Evolutionary conservation across 2,888 invertebrate genomes (phyloP).

Genomic region (Tinea trinotella): DNA sequence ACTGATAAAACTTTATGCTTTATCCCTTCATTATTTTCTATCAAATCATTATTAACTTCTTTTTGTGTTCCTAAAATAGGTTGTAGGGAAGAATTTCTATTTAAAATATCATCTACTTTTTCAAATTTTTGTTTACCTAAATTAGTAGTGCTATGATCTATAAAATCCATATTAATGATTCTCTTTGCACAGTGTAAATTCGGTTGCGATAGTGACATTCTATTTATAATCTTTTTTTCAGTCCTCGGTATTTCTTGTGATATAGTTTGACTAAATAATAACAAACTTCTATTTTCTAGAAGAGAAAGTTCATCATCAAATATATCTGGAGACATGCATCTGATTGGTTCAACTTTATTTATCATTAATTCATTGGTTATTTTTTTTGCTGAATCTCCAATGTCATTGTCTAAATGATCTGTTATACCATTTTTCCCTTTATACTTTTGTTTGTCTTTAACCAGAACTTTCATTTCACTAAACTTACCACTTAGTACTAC

Average conservation of each 20-base stretch:
- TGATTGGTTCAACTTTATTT: slow-evolving; percentile 21
- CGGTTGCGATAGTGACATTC: slow-evolving; percentile 3
- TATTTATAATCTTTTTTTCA: background rate
- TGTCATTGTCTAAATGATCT: too few relatives aligned
- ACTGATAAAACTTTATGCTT: too few relatives aligned
- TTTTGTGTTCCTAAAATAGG: too few relatives aligned
- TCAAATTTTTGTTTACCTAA: too few relatives aligned
- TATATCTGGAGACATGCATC: slow-evolving; percentile 58
- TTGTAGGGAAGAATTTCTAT: too few relatives aligned
- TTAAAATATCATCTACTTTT: too few relatives aligned
- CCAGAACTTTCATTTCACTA: slow-evolving; percentile 34
- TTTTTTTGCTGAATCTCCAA: too few relatives aligned
- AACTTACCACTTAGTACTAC: slow-evolving; percentile 47
- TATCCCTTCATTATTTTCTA: too few relatives aligned
- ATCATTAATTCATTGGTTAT: too few relatives aligned
- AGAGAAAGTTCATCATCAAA: slow-evolving; percentile 52
- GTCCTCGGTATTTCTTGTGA: background rate
- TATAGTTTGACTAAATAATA: background rate
- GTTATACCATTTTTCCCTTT: background rate
- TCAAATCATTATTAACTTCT: too few relatives aligned
- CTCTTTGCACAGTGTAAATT: slow-evolving; percentile 22
- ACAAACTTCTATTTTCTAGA: slow-evolving; percentile 15
- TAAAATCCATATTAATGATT: slow-evolving; percentile 26
- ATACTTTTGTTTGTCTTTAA: slow-evolving; percentile 26
- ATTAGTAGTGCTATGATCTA: too few relatives aligned